These are phyloP conservation scores for Sinodicranocentrus sp. DNA, from an alignment of 2,888 invertebrate species.

Conservation along the genomic window DNA sequence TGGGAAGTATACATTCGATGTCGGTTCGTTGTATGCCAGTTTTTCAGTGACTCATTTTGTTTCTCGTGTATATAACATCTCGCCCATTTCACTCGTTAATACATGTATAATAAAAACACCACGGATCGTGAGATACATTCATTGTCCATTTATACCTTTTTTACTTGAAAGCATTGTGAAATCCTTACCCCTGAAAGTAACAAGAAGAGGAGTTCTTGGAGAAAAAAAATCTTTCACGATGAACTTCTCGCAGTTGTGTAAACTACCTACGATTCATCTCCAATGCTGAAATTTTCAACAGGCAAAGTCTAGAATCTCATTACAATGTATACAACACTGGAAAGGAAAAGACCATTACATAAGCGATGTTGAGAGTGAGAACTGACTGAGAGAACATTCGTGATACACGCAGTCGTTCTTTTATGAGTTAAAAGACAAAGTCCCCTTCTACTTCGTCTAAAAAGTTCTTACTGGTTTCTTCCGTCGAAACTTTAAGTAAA, in stretches of 20 bases:
- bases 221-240: conserved; percentile 6
- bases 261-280: no score
- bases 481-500: conserved; percentile 1
- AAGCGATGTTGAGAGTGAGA: background rate
- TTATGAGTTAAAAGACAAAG: conserved; percentile 36
- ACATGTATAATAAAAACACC: no score
- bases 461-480: conserved; percentile 11
- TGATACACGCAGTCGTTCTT: background rate
- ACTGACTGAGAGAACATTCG: no score
- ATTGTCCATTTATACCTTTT: no score
- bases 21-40: conserved; percentile 12
- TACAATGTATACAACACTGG: background rate
- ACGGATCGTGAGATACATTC: no score
- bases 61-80: background rate
- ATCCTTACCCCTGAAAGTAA: background rate
- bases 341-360: conserved; percentile 1
- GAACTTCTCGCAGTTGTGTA: no score
- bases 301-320: background rate
- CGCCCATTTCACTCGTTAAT: no score
- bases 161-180: conserved; percentile 11
- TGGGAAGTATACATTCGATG: no score
- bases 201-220: background rate
- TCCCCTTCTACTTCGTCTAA: conserved; percentile 9
- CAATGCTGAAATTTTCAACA: conserved; percentile 8
- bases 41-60: conserved; percentile 21